These are phyloP conservation scores for Pagetopsis macropterus DNA, from an alignment of 2,797 vertebrate genomes.

Conservation along the genomic window DNA sequence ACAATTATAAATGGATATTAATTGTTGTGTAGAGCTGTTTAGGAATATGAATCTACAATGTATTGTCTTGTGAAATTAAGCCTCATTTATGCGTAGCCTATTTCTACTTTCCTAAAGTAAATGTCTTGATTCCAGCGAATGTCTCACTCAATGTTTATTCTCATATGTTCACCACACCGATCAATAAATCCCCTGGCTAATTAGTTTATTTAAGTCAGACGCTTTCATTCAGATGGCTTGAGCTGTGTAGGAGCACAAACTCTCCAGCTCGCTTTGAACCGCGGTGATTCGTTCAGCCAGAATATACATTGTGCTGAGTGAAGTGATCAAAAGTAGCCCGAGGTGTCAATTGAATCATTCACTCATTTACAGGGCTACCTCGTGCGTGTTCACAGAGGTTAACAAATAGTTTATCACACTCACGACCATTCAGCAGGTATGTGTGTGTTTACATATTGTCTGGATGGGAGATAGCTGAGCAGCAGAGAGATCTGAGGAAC, in stretches of 20 bases:
- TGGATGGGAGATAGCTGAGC: slow-evolving; percentile 38
- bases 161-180: slow-evolving; percentile 42
- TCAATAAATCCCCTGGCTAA: slow-evolving; percentile 71
- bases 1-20: not conserved
- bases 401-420: slow-evolving; percentile 40
- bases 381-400: slow-evolving; percentile 29
- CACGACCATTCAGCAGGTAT: slow-evolving; percentile 37
- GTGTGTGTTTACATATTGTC: slow-evolving; percentile 59
- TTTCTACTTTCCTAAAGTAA: not conserved
- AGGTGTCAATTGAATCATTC: slow-evolving; percentile 83
- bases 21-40: not conserved
- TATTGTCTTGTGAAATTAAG: too few relatives aligned
- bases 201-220: slow-evolving; percentile 84
- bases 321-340: slow-evolving; percentile 75
- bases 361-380: slow-evolving; percentile 51
- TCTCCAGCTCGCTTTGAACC: slow-evolving; percentile 70
- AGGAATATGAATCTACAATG: too few relatives aligned
- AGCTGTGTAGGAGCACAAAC: slow-evolving; percentile 57
- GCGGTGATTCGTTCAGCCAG: slow-evolving; percentile 78
- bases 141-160: slow-evolving; percentile 49
- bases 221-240: slow-evolving; percentile 55
- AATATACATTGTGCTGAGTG: slow-evolving; percentile 76
- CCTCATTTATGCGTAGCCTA: not conserved
- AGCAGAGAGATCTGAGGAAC: not conserved
- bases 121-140: not conserved